Conservation (phyloP, 2,113 vertebrate species). For the Sitta europaea region DNA sequence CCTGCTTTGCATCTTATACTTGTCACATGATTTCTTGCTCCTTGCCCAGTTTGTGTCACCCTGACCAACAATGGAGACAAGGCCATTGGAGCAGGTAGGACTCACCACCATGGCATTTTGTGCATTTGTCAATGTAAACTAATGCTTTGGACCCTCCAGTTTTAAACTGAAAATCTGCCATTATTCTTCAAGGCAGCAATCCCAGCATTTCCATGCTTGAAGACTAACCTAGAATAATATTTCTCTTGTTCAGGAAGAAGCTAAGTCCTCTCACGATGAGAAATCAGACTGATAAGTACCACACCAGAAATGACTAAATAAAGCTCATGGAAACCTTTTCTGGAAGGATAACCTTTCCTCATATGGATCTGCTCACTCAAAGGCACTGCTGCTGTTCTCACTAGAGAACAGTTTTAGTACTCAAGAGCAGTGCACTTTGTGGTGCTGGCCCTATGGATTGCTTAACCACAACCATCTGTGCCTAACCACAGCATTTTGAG, state of each 20-base stretch:
- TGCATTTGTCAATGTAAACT: neutral
- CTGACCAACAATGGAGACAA: neutral
- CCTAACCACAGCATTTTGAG: neutral
- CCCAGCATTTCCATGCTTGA: neutral
- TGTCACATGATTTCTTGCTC: neutral
- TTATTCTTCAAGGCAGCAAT: neutral
- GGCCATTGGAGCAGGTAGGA: neutral
- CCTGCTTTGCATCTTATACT: neutral
- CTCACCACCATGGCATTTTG: neutral
- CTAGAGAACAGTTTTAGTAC: neutral
- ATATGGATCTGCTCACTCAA: fast-evolving
- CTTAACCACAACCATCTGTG: neutral
- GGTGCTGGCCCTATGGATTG: neutral
- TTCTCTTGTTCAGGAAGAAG: neutral
- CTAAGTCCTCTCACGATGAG: neutral
- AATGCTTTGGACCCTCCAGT: neutral
- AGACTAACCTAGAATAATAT: neutral
- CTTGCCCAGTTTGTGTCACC: neutral
- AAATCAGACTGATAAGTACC: neutral
- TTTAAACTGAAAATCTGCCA: neutral
- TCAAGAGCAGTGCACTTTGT: neutral
- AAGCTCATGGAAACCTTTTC: neutral
- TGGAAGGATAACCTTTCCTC: neutral
- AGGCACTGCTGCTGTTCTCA: neutral
- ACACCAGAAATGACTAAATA: neutral